Evolutionary conservation across 2,113 vertebrate species (phyloP).

Genomic region (Pholis gunnellus): DNA sequence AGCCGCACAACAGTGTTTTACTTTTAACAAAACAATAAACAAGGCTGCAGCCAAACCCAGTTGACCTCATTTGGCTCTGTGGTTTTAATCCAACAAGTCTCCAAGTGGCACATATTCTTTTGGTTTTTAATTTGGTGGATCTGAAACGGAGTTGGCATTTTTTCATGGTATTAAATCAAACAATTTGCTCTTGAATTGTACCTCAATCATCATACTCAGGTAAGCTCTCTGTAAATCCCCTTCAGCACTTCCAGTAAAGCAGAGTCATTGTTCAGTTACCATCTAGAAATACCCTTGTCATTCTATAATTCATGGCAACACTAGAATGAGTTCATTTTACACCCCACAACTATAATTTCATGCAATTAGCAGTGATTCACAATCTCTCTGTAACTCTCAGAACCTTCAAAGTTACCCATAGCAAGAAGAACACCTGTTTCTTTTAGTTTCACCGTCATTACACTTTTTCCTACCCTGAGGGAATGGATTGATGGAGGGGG

Average conservation of each 20-base stretch:
- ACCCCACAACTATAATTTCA: constrained; percentile 65
- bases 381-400: constrained; percentile 59
- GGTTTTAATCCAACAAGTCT: constrained; percentile 29
- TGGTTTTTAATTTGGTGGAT: constrained; percentile 35
- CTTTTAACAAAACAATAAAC: constrained; percentile 17
- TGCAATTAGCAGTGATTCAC: constrained; percentile 73
- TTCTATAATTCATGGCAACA: constrained; percentile 34
- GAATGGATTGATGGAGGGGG: constrained; percentile 53
- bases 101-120: constrained; percentile 16
- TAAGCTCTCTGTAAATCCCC: constrained; percentile 44
- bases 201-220: constrained; percentile 37
- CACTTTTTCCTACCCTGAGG: constrained; percentile 69
- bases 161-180: constrained; percentile 30
- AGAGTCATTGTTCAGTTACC: constrained; percentile 42
- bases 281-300: constrained; percentile 50
- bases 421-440: constrained; percentile 80
- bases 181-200: constrained; percentile 25
- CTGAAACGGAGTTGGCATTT: constrained; percentile 22
- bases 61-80: constrained; percentile 14
- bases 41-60: constrained; percentile 10
- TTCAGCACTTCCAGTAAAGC: constrained; percentile 52
- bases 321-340: constrained; percentile 59
- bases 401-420: constrained; percentile 58
- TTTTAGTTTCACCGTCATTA: constrained; percentile 64
- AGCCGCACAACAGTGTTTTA: neutral